A percentile compares a stretch with the other conserved stretches of the same genome.
Conservation (phyloP, 2,797 vertebrate species). For the Cryptoblepharus egeriae region DNA sequence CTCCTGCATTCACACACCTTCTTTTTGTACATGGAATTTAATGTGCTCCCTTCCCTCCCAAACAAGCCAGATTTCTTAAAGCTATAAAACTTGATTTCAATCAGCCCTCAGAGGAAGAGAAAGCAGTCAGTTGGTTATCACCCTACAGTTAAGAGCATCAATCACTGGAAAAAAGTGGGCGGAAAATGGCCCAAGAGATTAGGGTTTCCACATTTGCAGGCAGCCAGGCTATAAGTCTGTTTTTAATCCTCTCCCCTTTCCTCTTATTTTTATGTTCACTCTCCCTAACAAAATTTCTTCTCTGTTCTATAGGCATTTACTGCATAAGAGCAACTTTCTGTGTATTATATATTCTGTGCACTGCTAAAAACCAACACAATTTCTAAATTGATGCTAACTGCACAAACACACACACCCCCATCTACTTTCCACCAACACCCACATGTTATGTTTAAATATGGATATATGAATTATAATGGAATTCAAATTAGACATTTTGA, state of each 20-base stretch:
- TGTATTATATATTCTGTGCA: slow-evolving; percentile 5
- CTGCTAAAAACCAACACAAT: neutral
- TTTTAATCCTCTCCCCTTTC: neutral
- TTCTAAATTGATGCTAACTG: neutral
- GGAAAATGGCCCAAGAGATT: neutral
- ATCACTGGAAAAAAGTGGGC: neutral
- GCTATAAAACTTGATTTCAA: neutral
- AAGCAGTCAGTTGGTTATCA: slow-evolving; percentile 26
- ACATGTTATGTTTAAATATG: neutral
- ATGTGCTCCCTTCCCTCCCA: neutral
- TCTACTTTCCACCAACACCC: neutral
- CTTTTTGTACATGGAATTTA: neutral
- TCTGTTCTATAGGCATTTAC: slow-evolving; percentile 32
- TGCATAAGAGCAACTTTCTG: slow-evolving; percentile 21
- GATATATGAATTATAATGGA: neutral
- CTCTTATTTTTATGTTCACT: slow-evolving; percentile 7
- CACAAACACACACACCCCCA: no score
- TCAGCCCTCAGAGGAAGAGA: slow-evolving; percentile 25
- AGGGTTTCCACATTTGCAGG: neutral
- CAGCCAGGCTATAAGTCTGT: neutral
- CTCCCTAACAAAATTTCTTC: slow-evolving; percentile 14
- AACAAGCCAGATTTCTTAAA: slow-evolving; percentile 3
- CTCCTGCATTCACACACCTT: neutral
- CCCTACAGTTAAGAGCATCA: neutral
- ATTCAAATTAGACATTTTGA: neutral